A percentile compares a stretch with the other conserved stretches of the same genome.
phyloP scores from a whole-genome alignment of 2,797 vertebrate genomes.

The Leptoclinus maculatus region DNA sequence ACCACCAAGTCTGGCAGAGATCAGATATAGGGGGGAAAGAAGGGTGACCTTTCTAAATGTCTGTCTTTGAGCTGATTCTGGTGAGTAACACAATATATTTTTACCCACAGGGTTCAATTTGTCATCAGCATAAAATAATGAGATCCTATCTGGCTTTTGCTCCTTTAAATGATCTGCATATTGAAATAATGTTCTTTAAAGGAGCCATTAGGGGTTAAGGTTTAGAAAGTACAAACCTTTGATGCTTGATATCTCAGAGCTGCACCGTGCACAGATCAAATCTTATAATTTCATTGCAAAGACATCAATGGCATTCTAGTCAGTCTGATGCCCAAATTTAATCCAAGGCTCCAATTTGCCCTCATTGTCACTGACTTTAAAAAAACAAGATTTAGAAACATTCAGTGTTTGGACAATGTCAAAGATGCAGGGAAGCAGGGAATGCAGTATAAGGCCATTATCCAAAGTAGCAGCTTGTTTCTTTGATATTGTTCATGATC shows the following conservation, averaged over 20 bases:
- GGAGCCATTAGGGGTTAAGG: neutral
- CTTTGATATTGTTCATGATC: neutral
- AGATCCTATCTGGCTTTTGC: neutral
- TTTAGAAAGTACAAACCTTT: neutral
- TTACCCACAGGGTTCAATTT: neutral
- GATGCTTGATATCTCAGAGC: neutral
- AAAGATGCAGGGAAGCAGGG: neutral
- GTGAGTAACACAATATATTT: neutral
- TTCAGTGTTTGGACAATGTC: neutral
- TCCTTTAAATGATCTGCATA: neutral
- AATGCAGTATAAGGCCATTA: neutral
- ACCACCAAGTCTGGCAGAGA: neutral
- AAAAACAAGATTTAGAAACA: neutral
- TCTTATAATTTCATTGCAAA: conserved; percentile 1
- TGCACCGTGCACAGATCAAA: neutral
- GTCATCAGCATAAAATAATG: neutral
- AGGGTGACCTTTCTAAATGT: neutral
- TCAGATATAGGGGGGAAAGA: neutral
- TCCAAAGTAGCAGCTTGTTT: neutral
- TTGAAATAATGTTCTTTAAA: neutral
- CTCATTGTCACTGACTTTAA: neutral
- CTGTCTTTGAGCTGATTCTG: neutral
- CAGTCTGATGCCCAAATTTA: neutral
- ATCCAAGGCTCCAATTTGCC: neutral
- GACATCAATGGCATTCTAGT: neutral